Conservation (phyloP, 2,797 vertebrate genomes). For the Xiphorhynchus erythropygius region DNA sequence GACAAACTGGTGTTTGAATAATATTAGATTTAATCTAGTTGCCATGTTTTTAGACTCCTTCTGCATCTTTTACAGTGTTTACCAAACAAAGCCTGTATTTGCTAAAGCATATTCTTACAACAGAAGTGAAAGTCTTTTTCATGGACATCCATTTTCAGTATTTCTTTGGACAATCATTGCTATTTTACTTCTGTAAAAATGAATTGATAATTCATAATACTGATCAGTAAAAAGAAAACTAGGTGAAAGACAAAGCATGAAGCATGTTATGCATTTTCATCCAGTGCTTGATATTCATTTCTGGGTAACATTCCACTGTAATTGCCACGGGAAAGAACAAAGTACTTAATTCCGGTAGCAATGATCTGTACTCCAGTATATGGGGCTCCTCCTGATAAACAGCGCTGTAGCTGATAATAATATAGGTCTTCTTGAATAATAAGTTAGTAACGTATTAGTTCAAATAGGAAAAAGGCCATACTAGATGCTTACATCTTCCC, state of each 20-base stretch:
- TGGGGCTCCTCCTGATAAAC: not conserved
- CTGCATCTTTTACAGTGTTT: not conserved
- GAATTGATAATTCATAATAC: not conserved
- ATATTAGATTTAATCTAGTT: not conserved
- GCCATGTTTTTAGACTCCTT: not conserved
- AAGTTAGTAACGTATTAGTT: not conserved
- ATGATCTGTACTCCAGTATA: not conserved
- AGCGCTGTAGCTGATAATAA: not conserved
- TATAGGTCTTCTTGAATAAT: not conserved
- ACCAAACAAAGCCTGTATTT: not conserved
- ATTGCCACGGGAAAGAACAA: not conserved
- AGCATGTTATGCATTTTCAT: not conserved
- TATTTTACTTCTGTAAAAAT: not conserved
- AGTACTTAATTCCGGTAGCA: not conserved
- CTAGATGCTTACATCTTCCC: not conserved
- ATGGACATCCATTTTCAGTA: not conserved
- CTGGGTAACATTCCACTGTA: not conserved
- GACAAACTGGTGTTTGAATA: not conserved
- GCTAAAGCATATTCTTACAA: not conserved
- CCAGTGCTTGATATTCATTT: fast-evolving
- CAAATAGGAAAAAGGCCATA: not conserved
- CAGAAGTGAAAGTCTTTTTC: not conserved
- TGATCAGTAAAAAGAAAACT: not conserved
- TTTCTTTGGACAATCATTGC: not conserved
- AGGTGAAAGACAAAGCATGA: not conserved